Evolutionary conservation across 2,113 vertebrate species (phyloP).

Genomic region (Rhombomys opimus): DNA sequence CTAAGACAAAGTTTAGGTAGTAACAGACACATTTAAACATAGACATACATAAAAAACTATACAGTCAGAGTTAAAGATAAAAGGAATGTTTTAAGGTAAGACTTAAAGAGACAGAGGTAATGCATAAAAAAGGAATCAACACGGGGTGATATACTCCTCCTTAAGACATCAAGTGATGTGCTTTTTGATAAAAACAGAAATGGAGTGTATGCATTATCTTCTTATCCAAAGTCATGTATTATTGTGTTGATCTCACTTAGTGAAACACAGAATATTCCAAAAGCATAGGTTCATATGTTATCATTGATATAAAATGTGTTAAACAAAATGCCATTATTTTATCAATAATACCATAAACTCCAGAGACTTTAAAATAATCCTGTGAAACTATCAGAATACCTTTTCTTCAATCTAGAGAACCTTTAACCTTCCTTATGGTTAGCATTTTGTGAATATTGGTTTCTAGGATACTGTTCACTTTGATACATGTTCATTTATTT

Average conservation of each 20-base stretch:
- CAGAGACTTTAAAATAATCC: slow-evolving; percentile 26
- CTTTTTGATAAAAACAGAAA: slow-evolving; percentile 52
- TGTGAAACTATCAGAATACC: slow-evolving; percentile 15
- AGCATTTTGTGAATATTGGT: slow-evolving; percentile 23
- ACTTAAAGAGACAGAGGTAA: slow-evolving; percentile 28
- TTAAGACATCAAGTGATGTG: background rate
- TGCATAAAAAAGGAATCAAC: slow-evolving; percentile 20
- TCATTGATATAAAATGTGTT: slow-evolving; percentile 20
- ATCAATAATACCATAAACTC: background rate
- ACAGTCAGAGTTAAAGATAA: slow-evolving; percentile 14
- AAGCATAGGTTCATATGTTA: background rate
- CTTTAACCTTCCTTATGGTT: slow-evolving; percentile 21
- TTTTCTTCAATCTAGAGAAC: background rate
- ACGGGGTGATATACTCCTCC: background rate
- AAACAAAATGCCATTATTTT: background rate
- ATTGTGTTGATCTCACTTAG: slow-evolving; percentile 3
- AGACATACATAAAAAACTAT: background rate
- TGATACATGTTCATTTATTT: slow-evolving; percentile 41
- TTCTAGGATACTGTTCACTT: slow-evolving; percentile 21
- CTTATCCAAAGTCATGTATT: background rate
- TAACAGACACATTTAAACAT: background rate
- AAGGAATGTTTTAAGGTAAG: slow-evolving; percentile 25
- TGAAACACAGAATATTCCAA: slow-evolving; percentile 14
- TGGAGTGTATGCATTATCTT: background rate
- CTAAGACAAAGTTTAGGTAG: background rate